These are phyloP conservation scores for Polypedilum pembai DNA, from an alignment of 1,140 invertebrate genomes.

Conservation along the genomic window DNA sequence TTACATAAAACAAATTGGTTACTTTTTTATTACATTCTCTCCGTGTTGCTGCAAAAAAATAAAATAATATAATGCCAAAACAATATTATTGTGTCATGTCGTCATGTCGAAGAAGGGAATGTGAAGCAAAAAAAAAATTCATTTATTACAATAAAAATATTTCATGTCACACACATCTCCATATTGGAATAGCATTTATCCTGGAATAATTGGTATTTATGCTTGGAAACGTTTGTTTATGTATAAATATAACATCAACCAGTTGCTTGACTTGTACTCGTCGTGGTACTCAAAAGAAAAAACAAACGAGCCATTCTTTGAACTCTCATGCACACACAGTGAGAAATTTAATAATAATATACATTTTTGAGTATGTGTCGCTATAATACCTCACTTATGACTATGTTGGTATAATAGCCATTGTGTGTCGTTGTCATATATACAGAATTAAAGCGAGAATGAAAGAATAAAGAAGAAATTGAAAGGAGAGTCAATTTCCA, in stretches of 20 bases:
- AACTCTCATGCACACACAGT: not conserved
- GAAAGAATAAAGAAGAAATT: no score
- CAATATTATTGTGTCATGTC: not conserved
- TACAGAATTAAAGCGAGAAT: no score
- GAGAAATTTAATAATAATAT: no score
- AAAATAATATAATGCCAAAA: not conserved
- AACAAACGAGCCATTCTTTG: conserved; percentile 21
- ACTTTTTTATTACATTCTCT: no score
- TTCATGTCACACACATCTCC: not conserved
- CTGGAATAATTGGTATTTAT: conserved; percentile 28
- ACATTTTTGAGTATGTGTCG: no score
- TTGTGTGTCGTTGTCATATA: no score
- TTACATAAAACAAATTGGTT: no score
- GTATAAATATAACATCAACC: conserved; percentile 13
- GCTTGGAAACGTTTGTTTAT: conserved; percentile 26
- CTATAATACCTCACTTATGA: no score
- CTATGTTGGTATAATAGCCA: no score
- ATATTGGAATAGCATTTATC: conserved; percentile 18
- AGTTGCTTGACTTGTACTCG: conserved; percentile 12
- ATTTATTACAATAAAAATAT: not conserved
- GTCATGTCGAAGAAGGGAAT: not conserved
- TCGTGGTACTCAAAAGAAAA: no score
- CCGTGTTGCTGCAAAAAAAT: no score
- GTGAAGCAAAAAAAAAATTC: not conserved
- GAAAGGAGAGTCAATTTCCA: no score